phyloP scores from a whole-genome alignment of 1,140 invertebrate species.

The Vanessa tameamea region DNA sequence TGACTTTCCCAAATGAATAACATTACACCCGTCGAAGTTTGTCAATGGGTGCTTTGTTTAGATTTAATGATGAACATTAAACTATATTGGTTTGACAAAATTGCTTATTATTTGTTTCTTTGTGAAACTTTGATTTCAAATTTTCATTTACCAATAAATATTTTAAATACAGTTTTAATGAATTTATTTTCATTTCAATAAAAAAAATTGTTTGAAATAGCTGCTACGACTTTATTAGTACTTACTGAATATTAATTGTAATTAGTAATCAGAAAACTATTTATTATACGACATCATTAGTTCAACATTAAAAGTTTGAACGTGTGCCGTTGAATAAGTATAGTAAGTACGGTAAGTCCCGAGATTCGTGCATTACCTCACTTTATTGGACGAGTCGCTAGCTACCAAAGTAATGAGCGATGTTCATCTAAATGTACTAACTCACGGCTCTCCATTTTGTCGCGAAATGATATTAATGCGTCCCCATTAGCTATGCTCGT shows the following conservation, averaged over 20 bases:
- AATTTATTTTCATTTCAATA: no score
- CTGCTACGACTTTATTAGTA: no score
- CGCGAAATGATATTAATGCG: conserved; percentile 72
- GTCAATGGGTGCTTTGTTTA: conserved; percentile 68
- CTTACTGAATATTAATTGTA: no score
- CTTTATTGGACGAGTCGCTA: conserved; percentile 33
- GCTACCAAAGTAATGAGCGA: conserved; percentile 70
- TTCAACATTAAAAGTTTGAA: no score
- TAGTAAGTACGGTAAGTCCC: no score
- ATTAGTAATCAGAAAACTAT: no score
- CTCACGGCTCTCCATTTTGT: conserved; percentile 63
- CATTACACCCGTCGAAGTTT: conserved; percentile 74
- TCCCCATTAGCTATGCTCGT: conserved; percentile 58
- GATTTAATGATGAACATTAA: conserved; percentile 69
- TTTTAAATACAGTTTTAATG: no score
- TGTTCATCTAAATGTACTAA: conserved; percentile 66
- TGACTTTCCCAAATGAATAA: conserved; percentile 79
- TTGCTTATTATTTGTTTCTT: conserved; percentile 33
- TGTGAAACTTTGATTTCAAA: neutral
- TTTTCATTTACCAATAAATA: neutral
- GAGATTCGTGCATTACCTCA: conserved; percentile 35
- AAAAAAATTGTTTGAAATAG: no score
- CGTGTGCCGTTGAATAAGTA: no score
- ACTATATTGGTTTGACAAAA: conserved; percentile 45
- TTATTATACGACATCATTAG: no score